phyloP scores from a whole-genome alignment of 2,797 vertebrate genomes.

The Buphagus erythrorhynchus region DNA sequence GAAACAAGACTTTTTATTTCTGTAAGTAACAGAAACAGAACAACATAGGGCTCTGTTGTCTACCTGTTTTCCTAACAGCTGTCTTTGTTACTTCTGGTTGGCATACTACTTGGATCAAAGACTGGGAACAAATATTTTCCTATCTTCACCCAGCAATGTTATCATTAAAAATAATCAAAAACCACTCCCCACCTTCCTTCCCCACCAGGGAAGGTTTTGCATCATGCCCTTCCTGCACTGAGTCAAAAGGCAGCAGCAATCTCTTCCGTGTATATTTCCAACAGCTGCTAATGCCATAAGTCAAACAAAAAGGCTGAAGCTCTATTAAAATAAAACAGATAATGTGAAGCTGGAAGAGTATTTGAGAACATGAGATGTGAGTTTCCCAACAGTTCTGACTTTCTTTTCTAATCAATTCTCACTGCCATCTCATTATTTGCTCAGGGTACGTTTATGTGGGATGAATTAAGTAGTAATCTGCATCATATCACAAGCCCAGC shows the following conservation, averaged over 20 bases:
- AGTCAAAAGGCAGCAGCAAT: slow-evolving; percentile 28
- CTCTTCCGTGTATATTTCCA: background rate
- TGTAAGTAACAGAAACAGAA: background rate
- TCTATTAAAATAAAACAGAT: background rate
- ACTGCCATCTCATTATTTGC: background rate
- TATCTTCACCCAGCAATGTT: slow-evolving; percentile 41
- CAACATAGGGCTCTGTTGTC: background rate
- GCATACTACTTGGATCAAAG: slow-evolving; percentile 43
- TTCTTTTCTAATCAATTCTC: background rate
- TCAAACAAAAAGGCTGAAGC: background rate
- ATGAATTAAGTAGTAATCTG: background rate
- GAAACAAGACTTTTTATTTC: background rate
- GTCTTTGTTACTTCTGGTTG: background rate
- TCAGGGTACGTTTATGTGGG: background rate
- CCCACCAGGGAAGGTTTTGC: slow-evolving; percentile 38
- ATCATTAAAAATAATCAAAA: slow-evolving; percentile 44
- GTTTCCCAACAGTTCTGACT: background rate
- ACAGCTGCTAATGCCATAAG: slow-evolving; percentile 4
- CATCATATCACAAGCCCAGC: background rate
- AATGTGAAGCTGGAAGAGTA: background rate
- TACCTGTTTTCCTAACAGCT: slow-evolving; percentile 23
- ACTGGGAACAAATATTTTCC: slow-evolving; percentile 24
- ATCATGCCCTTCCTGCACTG: slow-evolving; percentile 44
- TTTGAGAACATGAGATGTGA: background rate
- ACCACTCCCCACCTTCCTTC: slow-evolving; percentile 34